Evolutionary conservation across 2,888 invertebrate species (phyloP).

Genomic region (Argyresthia albistria): DNA sequence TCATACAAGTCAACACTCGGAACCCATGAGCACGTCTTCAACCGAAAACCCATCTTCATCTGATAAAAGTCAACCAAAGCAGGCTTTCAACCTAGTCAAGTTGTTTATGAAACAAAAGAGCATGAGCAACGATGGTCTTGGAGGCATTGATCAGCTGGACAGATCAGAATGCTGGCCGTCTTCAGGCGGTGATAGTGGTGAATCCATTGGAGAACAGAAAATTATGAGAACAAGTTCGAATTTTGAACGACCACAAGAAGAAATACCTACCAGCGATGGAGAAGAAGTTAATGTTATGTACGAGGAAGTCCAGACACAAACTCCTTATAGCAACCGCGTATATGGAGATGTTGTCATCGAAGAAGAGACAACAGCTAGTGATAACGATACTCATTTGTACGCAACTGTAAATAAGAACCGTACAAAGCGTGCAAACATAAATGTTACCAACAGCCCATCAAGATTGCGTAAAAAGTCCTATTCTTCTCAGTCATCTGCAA

Average conservation of each 20-base stretch:
- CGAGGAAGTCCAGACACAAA: conserved; percentile 46
- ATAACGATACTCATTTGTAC: conserved; percentile 56
- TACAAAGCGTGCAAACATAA: conserved; percentile 61
- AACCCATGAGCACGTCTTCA: conserved; percentile 67
- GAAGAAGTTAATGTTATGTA: conserved; percentile 53
- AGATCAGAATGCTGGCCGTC: conserved; percentile 84
- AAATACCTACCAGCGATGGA: conserved; percentile 66
- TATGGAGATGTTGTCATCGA: conserved; percentile 61
- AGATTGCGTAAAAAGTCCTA: conserved; percentile 53
- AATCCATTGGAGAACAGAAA: conserved; percentile 60
- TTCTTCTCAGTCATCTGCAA: conserved; percentile 64
- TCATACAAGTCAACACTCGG: conserved; percentile 60
- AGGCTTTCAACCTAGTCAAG: conserved; percentile 87
- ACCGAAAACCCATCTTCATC: conserved; percentile 62
- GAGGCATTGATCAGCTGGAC: conserved; percentile 81
- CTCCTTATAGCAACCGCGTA: conserved; percentile 49
- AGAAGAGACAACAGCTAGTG: conserved; percentile 55
- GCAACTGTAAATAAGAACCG: conserved; percentile 63
- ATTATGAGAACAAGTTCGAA: conserved; percentile 12
- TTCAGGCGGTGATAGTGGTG: conserved; percentile 75
- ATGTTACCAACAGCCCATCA: conserved; percentile 64
- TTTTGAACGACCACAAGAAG: conserved; percentile 57
- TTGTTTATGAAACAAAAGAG: conserved; percentile 93
- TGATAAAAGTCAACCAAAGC: conserved; percentile 73
- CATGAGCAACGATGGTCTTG: conserved; percentile 82